A percentile compares a stretch with the other conserved stretches of the same genome.
Conservation (phyloP, 23 tunicate species). For the Ascidia mentula region DNA sequence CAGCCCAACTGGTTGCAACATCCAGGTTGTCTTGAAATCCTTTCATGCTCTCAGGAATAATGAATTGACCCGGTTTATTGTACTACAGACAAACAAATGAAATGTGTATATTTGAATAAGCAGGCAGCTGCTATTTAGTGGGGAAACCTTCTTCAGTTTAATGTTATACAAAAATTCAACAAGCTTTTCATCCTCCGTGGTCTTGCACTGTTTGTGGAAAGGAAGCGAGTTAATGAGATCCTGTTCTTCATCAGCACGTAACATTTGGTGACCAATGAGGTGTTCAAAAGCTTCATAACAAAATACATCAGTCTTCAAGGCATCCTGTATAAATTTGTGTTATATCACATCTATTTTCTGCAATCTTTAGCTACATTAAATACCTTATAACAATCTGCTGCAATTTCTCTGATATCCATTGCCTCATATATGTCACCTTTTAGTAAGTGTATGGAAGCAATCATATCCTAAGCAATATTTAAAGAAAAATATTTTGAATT, state of each 20-base stretch:
- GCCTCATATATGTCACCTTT: conserved; percentile 89
- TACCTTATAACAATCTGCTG: conserved; percentile 88
- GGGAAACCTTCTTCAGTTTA: conserved; percentile 47
- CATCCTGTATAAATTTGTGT: conserved; percentile 28
- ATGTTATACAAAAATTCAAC: conserved; percentile 55
- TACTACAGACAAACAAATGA: conserved; percentile 33
- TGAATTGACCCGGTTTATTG: conserved; percentile 69
- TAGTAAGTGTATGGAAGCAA: conserved; percentile 49
- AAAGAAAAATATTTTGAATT: not conserved
- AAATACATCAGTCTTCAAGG: conserved; percentile 68
- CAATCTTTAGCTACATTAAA: not conserved
- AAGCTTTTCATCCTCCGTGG: conserved; percentile 52
- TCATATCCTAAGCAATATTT: conserved; percentile 49
- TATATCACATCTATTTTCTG: not conserved
- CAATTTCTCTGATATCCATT: conserved; percentile 65
- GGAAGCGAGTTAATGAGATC: conserved; percentile 66
- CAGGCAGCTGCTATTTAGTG: not conserved
- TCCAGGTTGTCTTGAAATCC: conserved; percentile 77
- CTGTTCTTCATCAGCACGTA: conserved; percentile 73
- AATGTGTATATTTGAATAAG: not conserved
- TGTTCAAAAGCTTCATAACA: conserved; percentile 86
- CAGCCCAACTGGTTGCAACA: conserved; percentile 76
- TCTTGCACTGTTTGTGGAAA: conserved; percentile 46
- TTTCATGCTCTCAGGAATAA: conserved; percentile 52
- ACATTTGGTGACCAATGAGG: conserved; percentile 66